Percentiles rank a stretch among this genome's conserved stretches.
Conservation (phyloP, 2,888 invertebrate genomes). For the Mactromeris polynyma region DNA sequence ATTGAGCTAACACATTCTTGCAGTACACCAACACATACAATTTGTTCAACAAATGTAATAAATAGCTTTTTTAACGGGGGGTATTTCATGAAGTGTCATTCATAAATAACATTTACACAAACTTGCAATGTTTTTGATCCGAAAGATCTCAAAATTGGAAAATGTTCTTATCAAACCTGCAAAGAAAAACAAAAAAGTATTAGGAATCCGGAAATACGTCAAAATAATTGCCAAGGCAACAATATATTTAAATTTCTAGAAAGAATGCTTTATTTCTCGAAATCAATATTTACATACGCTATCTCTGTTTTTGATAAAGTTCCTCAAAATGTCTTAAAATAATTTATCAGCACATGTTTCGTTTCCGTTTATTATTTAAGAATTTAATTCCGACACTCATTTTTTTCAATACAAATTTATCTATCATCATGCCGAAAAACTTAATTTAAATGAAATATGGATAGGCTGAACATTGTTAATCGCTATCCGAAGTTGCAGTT, state of each 20-base stretch:
- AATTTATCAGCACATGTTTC: not conserved
- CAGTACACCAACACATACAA: conserved; percentile 33
- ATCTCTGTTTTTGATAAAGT: not conserved
- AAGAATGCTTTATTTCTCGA: not conserved
- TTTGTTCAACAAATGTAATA: conserved; percentile 54
- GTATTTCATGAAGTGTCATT: conserved; percentile 56
- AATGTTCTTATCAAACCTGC: conserved; percentile 59
- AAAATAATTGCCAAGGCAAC: not conserved
- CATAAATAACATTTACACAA: conserved; percentile 68
- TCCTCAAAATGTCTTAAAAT: not conserved
- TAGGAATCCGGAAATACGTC: not conserved
- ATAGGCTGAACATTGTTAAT: no score
- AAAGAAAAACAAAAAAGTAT: conserved; percentile 44
- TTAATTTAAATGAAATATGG: not conserved
- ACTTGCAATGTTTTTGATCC: conserved; percentile 70
- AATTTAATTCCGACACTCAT: not conserved
- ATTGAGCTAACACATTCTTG: conserved; percentile 44
- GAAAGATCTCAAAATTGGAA: conserved; percentile 71
- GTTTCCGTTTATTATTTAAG: not conserved
- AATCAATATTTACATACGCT: not conserved
- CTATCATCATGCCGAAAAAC: not conserved
- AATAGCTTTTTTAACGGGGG: conserved; percentile 53
- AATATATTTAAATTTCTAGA: not conserved
- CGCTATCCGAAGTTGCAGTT: no score
- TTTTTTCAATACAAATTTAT: not conserved